Conservation (phyloP, 2,888 invertebrate genomes). For the Eueremaeus valkanovi region DNA sequence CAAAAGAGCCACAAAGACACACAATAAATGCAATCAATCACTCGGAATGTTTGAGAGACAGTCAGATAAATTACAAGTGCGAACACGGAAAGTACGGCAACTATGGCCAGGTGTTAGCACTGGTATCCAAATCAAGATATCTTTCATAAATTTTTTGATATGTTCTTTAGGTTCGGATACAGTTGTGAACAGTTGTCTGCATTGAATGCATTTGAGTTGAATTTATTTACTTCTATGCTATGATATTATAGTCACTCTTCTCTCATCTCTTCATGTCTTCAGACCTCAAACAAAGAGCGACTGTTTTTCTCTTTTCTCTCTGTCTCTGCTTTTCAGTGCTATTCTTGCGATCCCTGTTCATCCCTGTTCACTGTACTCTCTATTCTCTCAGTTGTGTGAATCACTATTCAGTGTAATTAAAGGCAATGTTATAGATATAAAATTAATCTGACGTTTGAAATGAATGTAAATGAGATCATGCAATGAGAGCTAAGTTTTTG, state of each 20-base stretch:
- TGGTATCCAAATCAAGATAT: conserved; percentile 33
- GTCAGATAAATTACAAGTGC: conserved; percentile 35
- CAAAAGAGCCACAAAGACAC: conserved; percentile 18
- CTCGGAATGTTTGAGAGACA: conserved; percentile 33
- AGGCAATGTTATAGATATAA: conserved; percentile 27
- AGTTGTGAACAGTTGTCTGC: background rate
- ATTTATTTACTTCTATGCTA: conserved; percentile 3
- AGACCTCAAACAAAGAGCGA: conserved; percentile 13
- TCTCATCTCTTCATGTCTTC: background rate
- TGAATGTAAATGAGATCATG: conserved; percentile 35
- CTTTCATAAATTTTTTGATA: background rate
- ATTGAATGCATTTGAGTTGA: background rate
- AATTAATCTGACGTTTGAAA: conserved; percentile 36
- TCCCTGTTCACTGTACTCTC: background rate
- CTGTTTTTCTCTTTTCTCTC: conserved; percentile 1
- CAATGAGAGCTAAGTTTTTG: background rate
- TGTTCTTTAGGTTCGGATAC: background rate
- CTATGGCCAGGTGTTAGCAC: conserved; percentile 29
- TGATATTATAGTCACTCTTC: background rate
- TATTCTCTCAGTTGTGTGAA: background rate
- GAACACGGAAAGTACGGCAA: conserved; percentile 29
- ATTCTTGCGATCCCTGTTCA: background rate
- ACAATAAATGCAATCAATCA: conserved; percentile 33
- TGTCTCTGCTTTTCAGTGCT: background rate
- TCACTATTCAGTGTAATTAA: conserved; percentile 22